Percentiles rank a stretch among this genome's conserved stretches.
These are phyloP conservation scores for Apis dorsata DNA, from an alignment of 1,140 invertebrate genomes.

Conservation along the genomic window DNA sequence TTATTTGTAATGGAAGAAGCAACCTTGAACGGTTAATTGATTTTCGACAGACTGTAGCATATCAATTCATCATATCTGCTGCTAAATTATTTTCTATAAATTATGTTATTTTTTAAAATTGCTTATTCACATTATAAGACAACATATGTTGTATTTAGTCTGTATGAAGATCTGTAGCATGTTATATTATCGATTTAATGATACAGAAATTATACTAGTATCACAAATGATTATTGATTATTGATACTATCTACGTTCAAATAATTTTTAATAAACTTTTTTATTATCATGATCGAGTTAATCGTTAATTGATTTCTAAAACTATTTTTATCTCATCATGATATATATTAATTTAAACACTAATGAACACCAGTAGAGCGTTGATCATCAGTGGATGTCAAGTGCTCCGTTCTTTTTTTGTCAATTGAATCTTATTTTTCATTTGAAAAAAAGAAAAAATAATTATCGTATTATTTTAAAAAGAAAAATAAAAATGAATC, in stretches of 20 bases:
- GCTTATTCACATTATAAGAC: not conserved
- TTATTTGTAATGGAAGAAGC: not conserved
- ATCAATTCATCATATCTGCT: not conserved
- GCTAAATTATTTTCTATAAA: no score
- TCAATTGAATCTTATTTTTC: not conserved
- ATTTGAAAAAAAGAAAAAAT: not conserved
- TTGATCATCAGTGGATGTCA: constrained; percentile 35
- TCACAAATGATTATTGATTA: not conserved
- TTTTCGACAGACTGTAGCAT: not conserved
- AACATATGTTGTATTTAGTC: not conserved
- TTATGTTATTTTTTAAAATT: not conserved
- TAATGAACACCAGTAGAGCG: not conserved
- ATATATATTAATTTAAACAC: constrained; percentile 8
- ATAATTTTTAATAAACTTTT: not conserved
- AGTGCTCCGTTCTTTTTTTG: not conserved
- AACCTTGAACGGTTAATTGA: not conserved
- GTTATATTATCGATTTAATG: not conserved
- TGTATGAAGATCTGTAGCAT: not conserved
- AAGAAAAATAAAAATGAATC: not conserved
- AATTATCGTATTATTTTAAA: not conserved
- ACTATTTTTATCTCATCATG: constrained; percentile 1
- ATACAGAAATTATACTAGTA: not conserved
- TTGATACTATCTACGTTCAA: not conserved
- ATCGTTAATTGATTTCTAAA: not conserved
- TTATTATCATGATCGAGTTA: not conserved